These are phyloP conservation scores for Drosophila cardini DNA, from an alignment of 1,140 invertebrate species.

Conservation along the genomic window DNA sequence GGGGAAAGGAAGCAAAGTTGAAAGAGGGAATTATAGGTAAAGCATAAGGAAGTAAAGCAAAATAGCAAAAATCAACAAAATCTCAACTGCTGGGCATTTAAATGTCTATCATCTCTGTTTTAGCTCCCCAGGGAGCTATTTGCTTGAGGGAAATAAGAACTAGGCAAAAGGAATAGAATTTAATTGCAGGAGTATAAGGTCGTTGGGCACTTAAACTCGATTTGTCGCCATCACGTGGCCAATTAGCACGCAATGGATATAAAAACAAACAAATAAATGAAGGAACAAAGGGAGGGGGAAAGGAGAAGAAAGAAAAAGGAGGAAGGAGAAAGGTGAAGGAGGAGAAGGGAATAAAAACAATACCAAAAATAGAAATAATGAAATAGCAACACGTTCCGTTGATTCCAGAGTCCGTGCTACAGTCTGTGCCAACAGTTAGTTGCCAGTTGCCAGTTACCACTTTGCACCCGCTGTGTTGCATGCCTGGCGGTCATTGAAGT, in stretches of 20 bases:
- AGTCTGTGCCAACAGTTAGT: too few species aligned
- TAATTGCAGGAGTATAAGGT: slow-evolving; percentile 15
- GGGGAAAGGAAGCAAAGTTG: too few species aligned
- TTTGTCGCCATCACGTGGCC: slow-evolving; percentile 78
- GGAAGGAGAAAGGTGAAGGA: slow-evolving; percentile 25
- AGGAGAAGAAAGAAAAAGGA: slow-evolving; percentile 27
- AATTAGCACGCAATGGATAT: slow-evolving; percentile 77
- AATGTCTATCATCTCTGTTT: not conserved
- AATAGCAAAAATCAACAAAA: too few species aligned
- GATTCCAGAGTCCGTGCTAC: not conserved
- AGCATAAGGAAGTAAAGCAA: too few species aligned
- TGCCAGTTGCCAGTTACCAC: too few species aligned
- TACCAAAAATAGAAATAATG: slow-evolving; percentile 48
- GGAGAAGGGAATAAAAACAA: slow-evolving; percentile 30
- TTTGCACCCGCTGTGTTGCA: slow-evolving; percentile 50
- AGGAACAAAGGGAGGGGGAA: slow-evolving; percentile 5
- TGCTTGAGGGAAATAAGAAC: not conserved
- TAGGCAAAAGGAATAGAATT: slow-evolving; percentile 12
- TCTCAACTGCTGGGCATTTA: not conserved
- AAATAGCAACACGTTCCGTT: slow-evolving; percentile 70
- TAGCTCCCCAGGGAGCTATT: not conserved
- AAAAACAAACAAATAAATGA: slow-evolving; percentile 15
- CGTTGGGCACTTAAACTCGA: slow-evolving; percentile 63
- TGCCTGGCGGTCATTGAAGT: slow-evolving; percentile 65
- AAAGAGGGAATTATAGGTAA: not conserved